These are phyloP conservation scores for Galaxias olidus DNA, from an alignment of 2,797 vertebrate species.

Conservation along the genomic window DNA sequence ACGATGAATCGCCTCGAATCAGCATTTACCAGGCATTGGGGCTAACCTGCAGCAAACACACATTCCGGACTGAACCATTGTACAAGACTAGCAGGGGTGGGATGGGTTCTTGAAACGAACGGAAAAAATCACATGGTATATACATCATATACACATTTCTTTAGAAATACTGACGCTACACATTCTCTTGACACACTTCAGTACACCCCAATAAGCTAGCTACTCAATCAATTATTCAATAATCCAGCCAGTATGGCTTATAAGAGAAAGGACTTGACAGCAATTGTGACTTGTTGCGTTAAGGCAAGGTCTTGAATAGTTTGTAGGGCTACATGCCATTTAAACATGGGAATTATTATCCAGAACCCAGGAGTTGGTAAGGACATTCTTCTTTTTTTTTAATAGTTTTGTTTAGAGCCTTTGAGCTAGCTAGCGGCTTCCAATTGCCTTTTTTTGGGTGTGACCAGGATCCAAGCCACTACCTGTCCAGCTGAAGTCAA, in stretches of 20 bases:
- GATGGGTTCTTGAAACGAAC: constrained; percentile 12
- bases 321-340: constrained; percentile 40
- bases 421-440: no score
- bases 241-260: constrained; percentile 75
- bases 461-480: no score
- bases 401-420: no score
- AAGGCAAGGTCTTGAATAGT: constrained; percentile 73
- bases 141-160: constrained; percentile 22
- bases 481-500: no score
- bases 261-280: constrained; percentile 53
- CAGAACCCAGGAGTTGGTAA: no score
- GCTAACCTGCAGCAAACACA: constrained; percentile 13
- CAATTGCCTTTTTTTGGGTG: no score
- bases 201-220: constrained; percentile 13
- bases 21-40: constrained; percentile 17
- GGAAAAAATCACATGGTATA: constrained; percentile 23
- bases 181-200: constrained; percentile 28
- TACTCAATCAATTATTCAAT: constrained; percentile 42
- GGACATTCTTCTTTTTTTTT: no score
- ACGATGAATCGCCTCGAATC: neutral
- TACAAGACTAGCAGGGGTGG: constrained; percentile 27
- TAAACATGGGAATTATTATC: constrained; percentile 25
- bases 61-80: constrained; percentile 6
- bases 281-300: constrained; percentile 66
- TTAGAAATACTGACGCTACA: constrained; percentile 38